A percentile compares a stretch with the other conserved stretches of the same genome.
Evolutionary conservation across 2,888 invertebrate species (phyloP).

Genomic region (Mantis religiosa): DNA sequence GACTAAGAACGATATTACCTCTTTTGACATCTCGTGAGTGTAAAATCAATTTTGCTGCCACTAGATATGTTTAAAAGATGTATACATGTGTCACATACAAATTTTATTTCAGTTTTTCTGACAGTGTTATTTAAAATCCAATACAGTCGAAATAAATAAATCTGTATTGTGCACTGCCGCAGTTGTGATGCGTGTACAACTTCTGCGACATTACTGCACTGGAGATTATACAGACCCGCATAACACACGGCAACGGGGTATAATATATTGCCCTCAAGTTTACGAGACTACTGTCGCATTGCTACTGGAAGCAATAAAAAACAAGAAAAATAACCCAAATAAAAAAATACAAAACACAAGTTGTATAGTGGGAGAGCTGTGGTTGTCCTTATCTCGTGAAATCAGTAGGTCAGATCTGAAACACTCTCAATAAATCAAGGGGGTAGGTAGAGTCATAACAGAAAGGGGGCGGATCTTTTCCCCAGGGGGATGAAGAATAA

Average conservation of each 20-base stretch:
- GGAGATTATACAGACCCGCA: neutral
- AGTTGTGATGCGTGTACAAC: neutral
- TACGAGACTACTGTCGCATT: neutral
- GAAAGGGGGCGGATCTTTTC: neutral
- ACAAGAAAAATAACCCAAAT: neutral
- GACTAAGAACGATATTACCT: no score
- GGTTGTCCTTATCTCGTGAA: neutral
- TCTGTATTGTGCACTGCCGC: neutral
- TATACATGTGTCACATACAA: no score
- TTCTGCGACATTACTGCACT: neutral
- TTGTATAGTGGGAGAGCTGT: neutral
- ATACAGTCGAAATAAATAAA: neutral
- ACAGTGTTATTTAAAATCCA: neutral
- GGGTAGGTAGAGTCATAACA: neutral
- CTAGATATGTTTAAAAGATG: no score
- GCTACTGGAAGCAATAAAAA: conserved; percentile 6
- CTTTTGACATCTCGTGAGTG: no score
- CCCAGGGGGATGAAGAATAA: neutral
- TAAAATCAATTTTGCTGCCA: no score
- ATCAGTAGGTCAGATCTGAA: conserved; percentile 10
- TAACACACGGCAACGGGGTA: neutral
- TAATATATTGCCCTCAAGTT: neutral
- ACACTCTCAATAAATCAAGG: conserved; percentile 1
- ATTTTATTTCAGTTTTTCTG: neutral
- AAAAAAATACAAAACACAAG: neutral